Conservation (phyloP, 2,888 invertebrate species). For the Lymantria monacha region DNA sequence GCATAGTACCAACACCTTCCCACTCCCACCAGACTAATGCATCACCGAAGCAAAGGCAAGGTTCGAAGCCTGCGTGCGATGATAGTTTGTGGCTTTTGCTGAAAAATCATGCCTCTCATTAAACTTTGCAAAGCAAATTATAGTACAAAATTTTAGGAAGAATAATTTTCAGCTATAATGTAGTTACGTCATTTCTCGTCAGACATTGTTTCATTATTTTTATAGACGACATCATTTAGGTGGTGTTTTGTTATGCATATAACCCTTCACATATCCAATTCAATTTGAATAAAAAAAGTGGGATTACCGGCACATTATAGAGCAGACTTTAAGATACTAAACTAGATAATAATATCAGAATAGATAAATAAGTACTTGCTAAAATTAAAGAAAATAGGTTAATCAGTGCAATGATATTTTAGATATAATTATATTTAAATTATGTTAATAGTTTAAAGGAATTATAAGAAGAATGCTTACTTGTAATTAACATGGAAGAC, state of each 20-base stretch:
- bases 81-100: slow-evolving; percentile 86
- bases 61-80: slow-evolving; percentile 93
- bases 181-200: slow-evolving; percentile 5
- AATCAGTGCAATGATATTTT: too few relatives aligned
- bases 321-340: too few relatives aligned
- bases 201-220: slow-evolving; percentile 13
- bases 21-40: slow-evolving; percentile 92
- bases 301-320: too few relatives aligned
- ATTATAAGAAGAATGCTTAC: slow-evolving; percentile 23
- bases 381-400: too few relatives aligned
- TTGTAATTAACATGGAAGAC: slow-evolving; percentile 27
- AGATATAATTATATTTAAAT: too few relatives aligned
- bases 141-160: neutral
- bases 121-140: neutral
- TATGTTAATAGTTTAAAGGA: neutral
- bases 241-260: neutral
- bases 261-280: too few relatives aligned
- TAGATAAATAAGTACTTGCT: too few relatives aligned
- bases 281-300: too few relatives aligned
- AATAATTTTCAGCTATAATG: slow-evolving; percentile 1
- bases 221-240: slow-evolving; percentile 4
- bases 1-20: slow-evolving; percentile 70
- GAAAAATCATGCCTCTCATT: slow-evolving; percentile 21
- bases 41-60: slow-evolving; percentile 95
- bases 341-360: too few relatives aligned